A percentile compares a stretch with the other conserved stretches of the same genome.
Conservation (phyloP, 2,888 invertebrate genomes). For the Calliphora vomitoria region DNA sequence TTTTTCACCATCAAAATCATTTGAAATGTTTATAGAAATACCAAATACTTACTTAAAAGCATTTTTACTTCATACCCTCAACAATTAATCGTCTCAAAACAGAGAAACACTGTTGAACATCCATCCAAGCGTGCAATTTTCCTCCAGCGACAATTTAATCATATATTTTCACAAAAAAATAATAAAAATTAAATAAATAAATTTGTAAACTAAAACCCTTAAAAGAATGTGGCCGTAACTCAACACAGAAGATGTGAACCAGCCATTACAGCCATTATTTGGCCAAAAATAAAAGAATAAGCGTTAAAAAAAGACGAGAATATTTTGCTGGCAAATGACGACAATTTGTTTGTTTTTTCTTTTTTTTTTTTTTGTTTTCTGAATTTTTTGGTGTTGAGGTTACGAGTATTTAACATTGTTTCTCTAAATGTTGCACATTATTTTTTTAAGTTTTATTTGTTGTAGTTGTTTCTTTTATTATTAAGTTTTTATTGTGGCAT, state of each 20-base stretch:
- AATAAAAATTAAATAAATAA: constrained; percentile 41
- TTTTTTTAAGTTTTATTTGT: constrained; percentile 8
- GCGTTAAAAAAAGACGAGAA: constrained; percentile 50
- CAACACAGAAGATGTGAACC: constrained; percentile 33
- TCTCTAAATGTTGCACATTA: constrained; percentile 58
- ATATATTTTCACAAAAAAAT: constrained; percentile 37
- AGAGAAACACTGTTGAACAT: not conserved
- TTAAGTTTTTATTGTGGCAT: constrained; percentile 53
- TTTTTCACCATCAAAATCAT: not conserved
- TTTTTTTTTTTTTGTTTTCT: too few species aligned
- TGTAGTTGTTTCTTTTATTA: constrained; percentile 33
- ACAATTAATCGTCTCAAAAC: constrained; percentile 57
- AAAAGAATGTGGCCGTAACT: constrained; percentile 34
- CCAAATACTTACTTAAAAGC: not conserved
- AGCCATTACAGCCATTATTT: constrained; percentile 42
- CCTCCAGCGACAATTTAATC: constrained; percentile 69
- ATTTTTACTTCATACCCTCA: constrained; percentile 15
- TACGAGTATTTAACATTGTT: constrained; percentile 59
- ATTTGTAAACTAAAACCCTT: constrained; percentile 52
- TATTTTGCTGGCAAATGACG: constrained; percentile 63
- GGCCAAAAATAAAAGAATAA: constrained; percentile 31
- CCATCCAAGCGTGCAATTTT: constrained; percentile 57
- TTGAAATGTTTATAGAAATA: constrained; percentile 10
- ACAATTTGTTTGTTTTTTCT: constrained; percentile 62
- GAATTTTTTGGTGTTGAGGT: constrained; percentile 62